Conservation (phyloP, 2,113 vertebrate species). For the Paracanthobrama guichenoti region DNA sequence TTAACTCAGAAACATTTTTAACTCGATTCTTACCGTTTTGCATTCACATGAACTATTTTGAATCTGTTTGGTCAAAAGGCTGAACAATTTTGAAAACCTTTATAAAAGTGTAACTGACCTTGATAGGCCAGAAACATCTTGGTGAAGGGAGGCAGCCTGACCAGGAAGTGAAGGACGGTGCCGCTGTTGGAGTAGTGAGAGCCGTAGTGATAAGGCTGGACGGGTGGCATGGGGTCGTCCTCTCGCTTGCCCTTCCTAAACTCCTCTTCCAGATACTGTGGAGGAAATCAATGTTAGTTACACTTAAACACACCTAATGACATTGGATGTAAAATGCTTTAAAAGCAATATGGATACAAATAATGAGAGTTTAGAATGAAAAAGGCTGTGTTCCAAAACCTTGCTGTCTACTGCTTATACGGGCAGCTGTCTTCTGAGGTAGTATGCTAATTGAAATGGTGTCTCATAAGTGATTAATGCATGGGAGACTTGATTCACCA, state of each 20-base stretch:
- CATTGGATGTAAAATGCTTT: not conserved
- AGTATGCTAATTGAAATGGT: not conserved
- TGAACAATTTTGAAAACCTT: not conserved
- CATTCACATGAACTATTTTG: not conserved
- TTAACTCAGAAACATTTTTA: not conserved
- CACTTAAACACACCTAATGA: not conserved
- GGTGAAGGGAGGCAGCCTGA: constrained; percentile 96
- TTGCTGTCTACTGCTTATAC: not conserved
- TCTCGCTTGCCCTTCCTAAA: constrained; percentile 92
- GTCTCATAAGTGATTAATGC: not conserved
- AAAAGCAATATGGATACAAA: not conserved
- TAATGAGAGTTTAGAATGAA: not conserved
- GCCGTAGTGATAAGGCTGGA: constrained; percentile 97
- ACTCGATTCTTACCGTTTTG: not conserved
- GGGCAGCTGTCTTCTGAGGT: too few species aligned
- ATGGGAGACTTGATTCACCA: not conserved
- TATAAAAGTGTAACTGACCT: constrained; percentile 72
- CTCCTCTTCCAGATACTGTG: constrained; percentile 95
- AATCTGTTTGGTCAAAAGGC: not conserved
- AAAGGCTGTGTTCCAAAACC: not conserved
- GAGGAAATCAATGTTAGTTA: not conserved
- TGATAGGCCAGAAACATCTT: constrained; percentile 99
- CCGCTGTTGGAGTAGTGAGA: constrained; percentile 99
- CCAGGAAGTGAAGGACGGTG: constrained; percentile 96
- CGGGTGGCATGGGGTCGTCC: constrained; percentile 97